Base-by-base conservation (phyloP, 1,140 invertebrate species). In the Cephus cinctus region DNA sequence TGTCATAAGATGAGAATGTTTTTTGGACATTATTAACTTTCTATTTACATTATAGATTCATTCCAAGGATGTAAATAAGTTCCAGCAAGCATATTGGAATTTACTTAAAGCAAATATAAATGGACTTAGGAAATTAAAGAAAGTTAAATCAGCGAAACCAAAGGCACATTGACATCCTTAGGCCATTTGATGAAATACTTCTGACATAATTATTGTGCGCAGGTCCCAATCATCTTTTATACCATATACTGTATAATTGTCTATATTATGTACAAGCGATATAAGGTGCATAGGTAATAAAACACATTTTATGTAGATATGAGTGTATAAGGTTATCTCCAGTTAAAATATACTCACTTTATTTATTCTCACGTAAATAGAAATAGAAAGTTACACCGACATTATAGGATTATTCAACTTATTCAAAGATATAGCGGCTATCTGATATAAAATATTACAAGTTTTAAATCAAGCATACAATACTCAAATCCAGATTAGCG, bases 41-140 rank as follows among this genome's bases (percentile, higher is more conserved):
- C 22, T 35, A 53, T 50, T 47, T 36, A 50, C 36, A 52, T 75
- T 74, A 52, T 61, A 86, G 84, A 80, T 87, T 42, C 82, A 84
- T 67, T 83, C 88, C 53, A 88, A 86, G 65, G 89, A 92, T 76
- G 84, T 92, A 1, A 90, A 89, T 67, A 89, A 88, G 76, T 90
- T 92, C 74, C 89, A 91, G 72, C 80, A 86, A 57, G 87, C 88
- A 2, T 93, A 92, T 71, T 87, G 86, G 65, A 90, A 85, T 76
- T 75, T 92, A 50, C 73, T 93, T 18, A 90, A 89, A 74, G 86
- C 83, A n/a, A 92, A 90, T 73, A 84, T 93, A 69, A 90, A 89
- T 78, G 89, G 88, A 51, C 73, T 94, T 41, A 92, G 91, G 71
- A 90, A 92, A 72, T 78, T 90, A 52, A 90, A 92, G 67, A 92